Base-by-base conservation (phyloP, 2,888 invertebrate species). In the Xiphydria camelus region DNA sequence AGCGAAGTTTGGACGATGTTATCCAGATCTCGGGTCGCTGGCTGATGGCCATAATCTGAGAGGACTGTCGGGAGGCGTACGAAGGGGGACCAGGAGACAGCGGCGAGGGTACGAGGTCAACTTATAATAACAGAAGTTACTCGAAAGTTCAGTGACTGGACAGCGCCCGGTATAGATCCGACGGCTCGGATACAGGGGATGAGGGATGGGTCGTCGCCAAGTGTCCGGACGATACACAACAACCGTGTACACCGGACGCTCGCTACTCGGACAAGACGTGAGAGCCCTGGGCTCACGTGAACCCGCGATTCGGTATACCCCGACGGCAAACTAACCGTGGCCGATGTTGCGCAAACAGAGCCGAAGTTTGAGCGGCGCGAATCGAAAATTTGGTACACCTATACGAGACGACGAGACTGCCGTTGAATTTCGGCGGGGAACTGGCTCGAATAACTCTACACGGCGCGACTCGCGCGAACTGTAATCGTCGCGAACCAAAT, bases 61-160 rank as follows among this genome's bases (percentile, higher is more conserved):
- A 6, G 29, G 20, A 20, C 15, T 22, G 9, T 20, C 9, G 33
- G 32, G n/a, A n/a, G n/a, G n/a, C 15, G 12, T 29, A 37, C 38
- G 14, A 19, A 41, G 38, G 15, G 21, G 17, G 21, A 22, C 32
- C 15, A 29, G 21, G 25, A 18, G 9, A 20, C 14, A 18, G 21
- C 9, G 10, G 20, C n/a, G 35, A 7, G 44, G 38, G 26, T 10
- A 25, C 55, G 62, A 68, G 71, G 73, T 73, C 70, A 75, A 74
- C 73, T 75, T 75, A 75, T 75, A 75, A 75, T 75, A 75, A 75
- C 74, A 75, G 67, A 74, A 75, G 73, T 74, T 74, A 61, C 64
- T 63, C 46, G 64, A 62, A 70, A 73, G 73, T 70, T 70, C 62
- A 62, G 65, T 59, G 68, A 67, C 73, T 68, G 73, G 73, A 66